Evolutionary conservation across 2,113 vertebrate species (phyloP), one percentile per base, ranked within the genome.

Genomic region (Ceratotherium simum): DNA sequence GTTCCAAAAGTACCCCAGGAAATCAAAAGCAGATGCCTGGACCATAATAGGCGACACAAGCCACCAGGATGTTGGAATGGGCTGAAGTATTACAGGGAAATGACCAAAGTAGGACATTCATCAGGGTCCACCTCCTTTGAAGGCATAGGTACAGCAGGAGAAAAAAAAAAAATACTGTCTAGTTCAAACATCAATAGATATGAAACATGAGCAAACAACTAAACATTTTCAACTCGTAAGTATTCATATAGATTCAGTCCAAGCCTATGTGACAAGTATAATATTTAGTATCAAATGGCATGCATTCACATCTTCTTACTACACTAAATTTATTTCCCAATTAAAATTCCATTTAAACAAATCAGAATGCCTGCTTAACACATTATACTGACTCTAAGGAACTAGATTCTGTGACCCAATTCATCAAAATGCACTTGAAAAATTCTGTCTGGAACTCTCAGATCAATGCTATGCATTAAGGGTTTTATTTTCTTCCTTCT

Each of bases 401-500:
- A 82, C 16, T 65, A 62, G 33, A 46, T 36, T 82, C 46, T 80
- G 60, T 95, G 86, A 97, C 46, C 42, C 42, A 87, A 42, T 95
- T 97, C 54, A 95, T 93, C 46, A 42, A 92, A 94, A 92, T 58
- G 1, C 36, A 81, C 65, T 97, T 92, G n/a, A 85, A 93, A 62
- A 80, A n/a, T 54, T 95, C 39, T 97, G 10, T 94, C 72, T 94
- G 81, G 3, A 80, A 54, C 39, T 78, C 51, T 93, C 36, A 94
- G 51, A 89, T 58, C 51, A 96, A 46, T 75, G 29, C 36, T 67
- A 54, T 31, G 1, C 36, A 33, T 88, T 92, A 42, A 84, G 73
- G 88, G 56, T 62, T 90, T 51, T 91, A 80, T 89, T 89, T 96
- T 97, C 11, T 73, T 97, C 88, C 62, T 94, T 97, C 69, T 85